Conservation (phyloP, 2,797 vertebrate species). For the Syndactyla subalaris region DNA sequence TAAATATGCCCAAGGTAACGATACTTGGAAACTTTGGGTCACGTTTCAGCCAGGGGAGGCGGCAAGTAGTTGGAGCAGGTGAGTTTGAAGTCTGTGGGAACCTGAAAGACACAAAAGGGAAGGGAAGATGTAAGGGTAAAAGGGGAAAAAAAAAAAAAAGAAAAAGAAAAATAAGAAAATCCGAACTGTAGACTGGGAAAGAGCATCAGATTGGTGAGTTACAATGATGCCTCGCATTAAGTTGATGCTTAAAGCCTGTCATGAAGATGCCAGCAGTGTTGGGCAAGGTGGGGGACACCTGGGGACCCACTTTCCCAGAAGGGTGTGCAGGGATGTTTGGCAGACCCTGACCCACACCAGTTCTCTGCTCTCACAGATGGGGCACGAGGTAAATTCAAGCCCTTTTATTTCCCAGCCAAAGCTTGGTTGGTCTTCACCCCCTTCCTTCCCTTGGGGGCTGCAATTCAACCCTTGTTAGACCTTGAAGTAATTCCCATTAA, state of each 20-base stretch:
- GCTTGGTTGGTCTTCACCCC: background rate
- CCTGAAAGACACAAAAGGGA: constrained; percentile 14
- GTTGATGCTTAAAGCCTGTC: background rate
- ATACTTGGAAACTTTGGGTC: constrained; percentile 61
- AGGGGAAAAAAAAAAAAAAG: background rate
- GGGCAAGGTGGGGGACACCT: background rate
- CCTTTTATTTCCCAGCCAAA: constrained; percentile 16
- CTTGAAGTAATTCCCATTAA: constrained; percentile 70
- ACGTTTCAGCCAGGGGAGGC: constrained; percentile 32
- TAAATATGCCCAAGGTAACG: constrained; percentile 57
- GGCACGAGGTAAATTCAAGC: background rate
- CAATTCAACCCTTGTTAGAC: constrained; percentile 51
- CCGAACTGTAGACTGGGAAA: background rate
- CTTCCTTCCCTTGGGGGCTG: constrained; percentile 47
- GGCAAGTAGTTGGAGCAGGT: background rate
- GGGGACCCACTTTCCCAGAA: background rate
- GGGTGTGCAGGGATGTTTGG: background rate
- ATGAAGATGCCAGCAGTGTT: background rate
- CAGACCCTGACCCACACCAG: background rate
- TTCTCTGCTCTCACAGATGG: background rate
- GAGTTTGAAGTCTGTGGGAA: constrained; percentile 63
- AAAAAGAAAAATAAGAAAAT: background rate
- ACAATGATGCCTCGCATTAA: background rate
- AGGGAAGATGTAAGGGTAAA: background rate
- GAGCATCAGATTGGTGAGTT: background rate